These are phyloP conservation scores for Pterocles gutturalis DNA, from an alignment of 2,113 vertebrate species.

Conservation along the genomic window DNA sequence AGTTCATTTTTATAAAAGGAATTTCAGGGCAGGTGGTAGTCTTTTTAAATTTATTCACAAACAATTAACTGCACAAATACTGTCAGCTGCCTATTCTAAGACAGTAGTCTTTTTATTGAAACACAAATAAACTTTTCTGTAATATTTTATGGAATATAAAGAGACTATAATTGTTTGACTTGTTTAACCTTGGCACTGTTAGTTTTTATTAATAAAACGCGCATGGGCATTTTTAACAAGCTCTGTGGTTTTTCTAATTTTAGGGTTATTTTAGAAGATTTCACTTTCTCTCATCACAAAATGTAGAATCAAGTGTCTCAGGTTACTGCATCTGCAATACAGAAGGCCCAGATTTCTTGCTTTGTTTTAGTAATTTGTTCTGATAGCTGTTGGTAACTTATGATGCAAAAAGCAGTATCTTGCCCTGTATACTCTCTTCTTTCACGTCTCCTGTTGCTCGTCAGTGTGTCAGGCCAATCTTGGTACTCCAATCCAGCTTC, in stretches of 20 bases:
- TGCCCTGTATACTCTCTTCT: neutral
- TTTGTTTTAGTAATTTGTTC: neutral
- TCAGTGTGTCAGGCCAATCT: neutral
- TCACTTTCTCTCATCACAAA: neutral
- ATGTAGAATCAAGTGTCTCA: neutral
- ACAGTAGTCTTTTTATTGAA: slow-evolving; percentile 85
- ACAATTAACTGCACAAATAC: slow-evolving; percentile 82
- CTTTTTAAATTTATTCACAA: slow-evolving; percentile 81
- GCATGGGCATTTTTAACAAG: slow-evolving; percentile 85
- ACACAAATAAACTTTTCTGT: slow-evolving; percentile 88
- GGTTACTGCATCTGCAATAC: neutral
- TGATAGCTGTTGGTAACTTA: neutral
- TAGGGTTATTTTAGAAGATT: slow-evolving; percentile 39
- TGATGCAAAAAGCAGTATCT: accelerated
- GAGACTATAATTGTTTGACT: slow-evolving; percentile 86
- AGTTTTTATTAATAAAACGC: slow-evolving; percentile 89
- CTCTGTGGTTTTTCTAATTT: slow-evolving; percentile 79
- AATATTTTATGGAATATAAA: slow-evolving; percentile 88
- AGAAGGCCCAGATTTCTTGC: neutral
- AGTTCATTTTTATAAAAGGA: slow-evolving; percentile 85
- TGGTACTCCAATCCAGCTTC: neutral
- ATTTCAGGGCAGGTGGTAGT: slow-evolving; percentile 81
- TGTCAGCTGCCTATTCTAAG: slow-evolving; percentile 82
- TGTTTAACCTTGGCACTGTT: slow-evolving; percentile 87
- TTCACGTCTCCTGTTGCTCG: neutral